Base-by-base conservation (phyloP, 2,888 invertebrate species). In the Acheta domesticus region DNA sequence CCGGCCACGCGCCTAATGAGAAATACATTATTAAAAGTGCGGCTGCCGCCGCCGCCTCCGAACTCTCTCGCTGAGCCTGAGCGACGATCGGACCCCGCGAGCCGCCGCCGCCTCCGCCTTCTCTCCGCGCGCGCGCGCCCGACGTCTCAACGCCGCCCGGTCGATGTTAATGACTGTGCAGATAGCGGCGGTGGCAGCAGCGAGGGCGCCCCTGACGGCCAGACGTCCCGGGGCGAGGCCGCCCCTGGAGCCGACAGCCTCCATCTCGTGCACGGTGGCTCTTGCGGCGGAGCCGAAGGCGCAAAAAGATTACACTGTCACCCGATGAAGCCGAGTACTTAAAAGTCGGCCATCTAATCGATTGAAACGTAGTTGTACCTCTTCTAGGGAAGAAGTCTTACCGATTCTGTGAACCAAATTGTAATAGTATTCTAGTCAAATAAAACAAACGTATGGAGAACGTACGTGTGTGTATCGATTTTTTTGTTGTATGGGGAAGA, bases 21-120 rank as follows among this genome's bases (percentile, higher is more conserved):
- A 62, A 62, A 62, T 62, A 62, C 62, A 62, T 62, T 62, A 62
- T 62, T 62, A 62, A 62, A 62, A 62, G 62, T 62, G 62, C 62
- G 62, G 62, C 62, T 62, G 62, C 14, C 16, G 62, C 62, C 62
- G 14, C 62, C 62, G 62, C 14, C 62, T 14, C 62, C 62, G n/a
- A 14, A 62, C 16, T 19, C 62, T 19, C 16, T 19, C 62, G 62
- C 62, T n/a, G 62, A 62, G 62, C n/a, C 62, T 19, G 62, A 62
- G 62, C 62, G 62, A 14, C 62, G 62, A 14, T 14, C 62, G 16
- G 62, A 14, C n/a, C 62, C 62, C 16, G n/a, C 36, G 36, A 36
- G 36, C 36, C 36, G 36, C 36, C 36, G 36, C 14, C 62, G 62
- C 62, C n/a, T n/a, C n/a, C 3, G 62, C n/a, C 62, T 62, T 62